A percentile compares a stretch with the other conserved stretches of the same genome.
Conservation (phyloP, 2,888 invertebrate genomes). For the Acrobasis suavella region DNA sequence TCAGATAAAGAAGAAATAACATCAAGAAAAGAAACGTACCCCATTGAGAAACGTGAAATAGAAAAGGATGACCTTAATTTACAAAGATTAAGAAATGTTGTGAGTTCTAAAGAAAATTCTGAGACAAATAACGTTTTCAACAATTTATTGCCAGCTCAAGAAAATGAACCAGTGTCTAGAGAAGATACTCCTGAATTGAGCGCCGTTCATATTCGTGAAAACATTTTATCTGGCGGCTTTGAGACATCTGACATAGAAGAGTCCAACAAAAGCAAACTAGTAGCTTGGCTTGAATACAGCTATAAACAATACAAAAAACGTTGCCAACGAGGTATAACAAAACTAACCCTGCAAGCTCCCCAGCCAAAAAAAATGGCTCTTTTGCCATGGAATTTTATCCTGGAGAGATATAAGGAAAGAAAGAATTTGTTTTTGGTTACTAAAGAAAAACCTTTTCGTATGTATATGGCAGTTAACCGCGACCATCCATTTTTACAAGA, state of each 20-base stretch:
- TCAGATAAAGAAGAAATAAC: not conserved
- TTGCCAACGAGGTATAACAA: slow-evolving; percentile 44
- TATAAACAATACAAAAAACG: slow-evolving; percentile 62
- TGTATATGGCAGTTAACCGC: slow-evolving; percentile 63
- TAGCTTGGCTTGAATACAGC: slow-evolving; percentile 62
- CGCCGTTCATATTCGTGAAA: slow-evolving; percentile 12
- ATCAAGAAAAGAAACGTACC: not conserved
- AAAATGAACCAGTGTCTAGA: not conserved
- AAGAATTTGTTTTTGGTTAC: slow-evolving; percentile 66
- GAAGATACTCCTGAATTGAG: slow-evolving; percentile 5
- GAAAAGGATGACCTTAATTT: not conserved
- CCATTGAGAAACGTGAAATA: not conserved
- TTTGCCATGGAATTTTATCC: slow-evolving; percentile 66
- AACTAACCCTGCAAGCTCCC: slow-evolving; percentile 54
- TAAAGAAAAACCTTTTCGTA: slow-evolving; percentile 55
- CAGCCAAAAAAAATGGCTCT: slow-evolving; percentile 53
- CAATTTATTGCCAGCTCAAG: not conserved
- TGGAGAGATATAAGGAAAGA: slow-evolving; percentile 59
- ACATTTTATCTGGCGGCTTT: not conserved
- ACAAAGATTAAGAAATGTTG: not conserved
- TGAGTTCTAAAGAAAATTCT: not conserved
- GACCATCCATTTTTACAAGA: slow-evolving; percentile 51
- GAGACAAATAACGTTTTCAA: not conserved
- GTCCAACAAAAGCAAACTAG: slow-evolving; percentile 44
- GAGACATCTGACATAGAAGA: slow-evolving; percentile 23